phyloP scores from a whole-genome alignment of 2,113 vertebrate species.

The Catharus fuscescens region DNA sequence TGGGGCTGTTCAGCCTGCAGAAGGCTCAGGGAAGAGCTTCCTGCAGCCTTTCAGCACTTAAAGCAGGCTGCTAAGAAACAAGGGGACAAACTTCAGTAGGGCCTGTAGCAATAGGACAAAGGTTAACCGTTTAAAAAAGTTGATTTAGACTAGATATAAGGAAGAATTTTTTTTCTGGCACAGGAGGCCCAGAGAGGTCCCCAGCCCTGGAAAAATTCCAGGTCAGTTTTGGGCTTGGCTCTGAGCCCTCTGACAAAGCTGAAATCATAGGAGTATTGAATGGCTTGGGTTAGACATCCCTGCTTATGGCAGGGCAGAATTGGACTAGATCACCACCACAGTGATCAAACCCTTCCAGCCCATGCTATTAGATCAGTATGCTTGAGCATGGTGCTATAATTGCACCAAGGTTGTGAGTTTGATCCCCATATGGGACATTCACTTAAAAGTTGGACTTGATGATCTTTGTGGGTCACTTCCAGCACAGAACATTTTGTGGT shows the following conservation, averaged over 20 bases:
- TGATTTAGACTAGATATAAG: neutral
- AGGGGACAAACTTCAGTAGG: neutral
- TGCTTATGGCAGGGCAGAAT: neutral
- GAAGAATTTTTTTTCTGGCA: neutral
- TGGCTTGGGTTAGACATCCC: neutral
- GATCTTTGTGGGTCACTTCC: neutral
- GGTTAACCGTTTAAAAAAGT: neutral
- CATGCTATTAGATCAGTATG: neutral
- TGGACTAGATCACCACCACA: neutral
- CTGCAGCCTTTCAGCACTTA: neutral
- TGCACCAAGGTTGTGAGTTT: neutral
- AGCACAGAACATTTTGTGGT: neutral
- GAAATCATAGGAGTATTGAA: neutral
- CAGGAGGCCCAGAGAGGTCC: too few relatives aligned
- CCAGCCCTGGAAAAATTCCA: neutral
- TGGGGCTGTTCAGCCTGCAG: neutral
- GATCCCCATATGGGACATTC: neutral
- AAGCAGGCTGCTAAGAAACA: neutral
- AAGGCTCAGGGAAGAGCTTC: neutral
- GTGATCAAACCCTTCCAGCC: neutral
- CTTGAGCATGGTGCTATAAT: neutral
- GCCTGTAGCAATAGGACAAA: rapidly evolving
- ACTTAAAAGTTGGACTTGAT: neutral
- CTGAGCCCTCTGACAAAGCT: neutral
- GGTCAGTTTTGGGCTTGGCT: neutral